phyloP scores from a whole-genome alignment of 2,113 vertebrate genomes.

The Cathartes aura region DNA sequence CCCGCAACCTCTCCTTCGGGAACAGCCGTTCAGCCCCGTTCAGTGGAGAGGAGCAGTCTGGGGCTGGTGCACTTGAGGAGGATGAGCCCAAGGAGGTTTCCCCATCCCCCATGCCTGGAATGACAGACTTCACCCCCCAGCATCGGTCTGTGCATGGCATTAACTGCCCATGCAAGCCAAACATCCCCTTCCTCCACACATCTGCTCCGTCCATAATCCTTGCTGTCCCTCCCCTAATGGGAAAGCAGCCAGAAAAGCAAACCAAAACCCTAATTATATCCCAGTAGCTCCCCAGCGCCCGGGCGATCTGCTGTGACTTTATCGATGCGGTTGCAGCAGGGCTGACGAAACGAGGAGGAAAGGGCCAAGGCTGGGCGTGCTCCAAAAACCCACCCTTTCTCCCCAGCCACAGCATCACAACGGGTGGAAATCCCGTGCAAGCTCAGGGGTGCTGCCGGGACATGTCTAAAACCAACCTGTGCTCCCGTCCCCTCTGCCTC shows the following conservation, averaged over 20 bases:
- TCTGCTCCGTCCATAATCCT: constrained; percentile 44
- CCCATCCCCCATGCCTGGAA: background rate
- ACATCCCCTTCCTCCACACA: constrained; percentile 26
- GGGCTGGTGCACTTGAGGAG: background rate
- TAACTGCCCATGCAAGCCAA: background rate
- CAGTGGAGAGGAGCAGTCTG: background rate
- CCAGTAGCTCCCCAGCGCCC: background rate
- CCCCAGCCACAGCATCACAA: background rate
- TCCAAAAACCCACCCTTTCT: background rate
- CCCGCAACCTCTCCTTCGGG: background rate
- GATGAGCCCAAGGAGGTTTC: background rate
- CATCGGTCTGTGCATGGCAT: background rate
- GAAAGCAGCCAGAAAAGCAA: constrained; percentile 52
- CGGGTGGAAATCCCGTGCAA: background rate
- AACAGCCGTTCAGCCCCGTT: background rate
- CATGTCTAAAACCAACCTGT: background rate
- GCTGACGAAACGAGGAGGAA: background rate
- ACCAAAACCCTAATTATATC: constrained; percentile 51
- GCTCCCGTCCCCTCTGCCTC: background rate
- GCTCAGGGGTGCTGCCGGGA: background rate
- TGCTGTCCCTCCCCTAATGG: background rate
- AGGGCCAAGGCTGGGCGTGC: background rate
- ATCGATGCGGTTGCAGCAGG: rapidly evolving
- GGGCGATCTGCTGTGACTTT: background rate
- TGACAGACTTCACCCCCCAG: background rate